Evolutionary conservation across 2,113 vertebrate genomes (phyloP).

Genomic region (Phaethornis superciliosus): DNA sequence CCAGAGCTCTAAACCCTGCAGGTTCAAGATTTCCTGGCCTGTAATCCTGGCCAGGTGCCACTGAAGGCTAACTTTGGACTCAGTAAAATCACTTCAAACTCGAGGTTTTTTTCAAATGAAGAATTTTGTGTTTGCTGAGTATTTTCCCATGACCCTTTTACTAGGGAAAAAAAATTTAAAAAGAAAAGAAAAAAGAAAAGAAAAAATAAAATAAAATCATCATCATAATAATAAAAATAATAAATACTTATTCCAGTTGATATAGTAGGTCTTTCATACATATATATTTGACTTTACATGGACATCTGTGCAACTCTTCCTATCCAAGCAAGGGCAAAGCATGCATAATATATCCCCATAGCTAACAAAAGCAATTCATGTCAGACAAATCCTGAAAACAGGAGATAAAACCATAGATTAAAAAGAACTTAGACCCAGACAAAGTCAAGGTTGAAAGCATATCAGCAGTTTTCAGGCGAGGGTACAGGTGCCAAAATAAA

Average conservation of each 20-base stretch:
- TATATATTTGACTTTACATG: neutral
- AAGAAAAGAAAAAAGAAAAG: neutral
- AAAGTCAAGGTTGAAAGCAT: neutral
- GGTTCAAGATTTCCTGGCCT: conserved; percentile 1
- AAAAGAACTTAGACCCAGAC: neutral
- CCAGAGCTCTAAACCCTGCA: neutral
- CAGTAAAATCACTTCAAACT: conserved; percentile 13
- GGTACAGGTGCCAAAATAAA: neutral
- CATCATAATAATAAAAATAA: neutral
- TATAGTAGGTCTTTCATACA: neutral
- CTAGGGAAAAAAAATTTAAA: neutral
- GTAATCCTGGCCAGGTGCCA: conserved; percentile 33
- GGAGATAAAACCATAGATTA: neutral
- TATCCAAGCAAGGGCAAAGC: neutral
- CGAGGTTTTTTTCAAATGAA: neutral
- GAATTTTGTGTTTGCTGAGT: neutral
- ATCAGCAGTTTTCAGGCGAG: neutral
- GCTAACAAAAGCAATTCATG: neutral
- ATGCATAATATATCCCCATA: neutral
- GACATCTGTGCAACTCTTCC: neutral
- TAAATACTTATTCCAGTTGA: neutral
- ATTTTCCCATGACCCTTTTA: conserved; percentile 43
- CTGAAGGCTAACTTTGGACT: conserved; percentile 24
- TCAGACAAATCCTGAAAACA: conserved; percentile 2
- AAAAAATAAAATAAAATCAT: no score